Conservation (phyloP, 2,113 vertebrate genomes). For the Lepisosteus osseus region DNA sequence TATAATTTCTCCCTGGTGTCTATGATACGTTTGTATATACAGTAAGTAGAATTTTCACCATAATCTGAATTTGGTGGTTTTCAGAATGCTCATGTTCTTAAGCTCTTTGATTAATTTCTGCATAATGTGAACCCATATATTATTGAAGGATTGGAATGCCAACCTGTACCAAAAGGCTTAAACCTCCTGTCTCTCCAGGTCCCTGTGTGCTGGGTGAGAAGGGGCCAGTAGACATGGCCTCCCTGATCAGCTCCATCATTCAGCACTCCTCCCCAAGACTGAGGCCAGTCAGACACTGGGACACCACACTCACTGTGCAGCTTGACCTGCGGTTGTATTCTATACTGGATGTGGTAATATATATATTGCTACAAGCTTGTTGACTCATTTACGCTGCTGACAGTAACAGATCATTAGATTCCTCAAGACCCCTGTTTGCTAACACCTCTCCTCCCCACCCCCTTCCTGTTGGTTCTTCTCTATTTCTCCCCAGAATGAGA, state of each 20-base stretch:
- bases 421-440: background rate
- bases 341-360: slow-evolving; percentile 21
- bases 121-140: background rate
- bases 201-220: background rate
- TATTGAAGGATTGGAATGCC: too few relatives aligned
- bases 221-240: background rate
- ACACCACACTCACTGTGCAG: slow-evolving; percentile 1
- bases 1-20: background rate
- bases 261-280: slow-evolving; percentile 14
- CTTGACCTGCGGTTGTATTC: slow-evolving; percentile 13
- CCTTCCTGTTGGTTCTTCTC: background rate
- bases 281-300: slow-evolving; percentile 20
- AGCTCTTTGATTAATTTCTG: background rate
- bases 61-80: background rate
- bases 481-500: slow-evolving; percentile 13
- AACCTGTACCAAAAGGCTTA: too few relatives aligned
- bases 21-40: background rate
- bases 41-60: background rate
- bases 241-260: slow-evolving; percentile 14
- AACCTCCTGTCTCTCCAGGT: background rate
- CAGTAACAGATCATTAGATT: background rate
- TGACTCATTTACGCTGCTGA: too few relatives aligned
- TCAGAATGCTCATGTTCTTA: background rate
- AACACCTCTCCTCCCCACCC: background rate
- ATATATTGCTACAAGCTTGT: background rate